These are phyloP conservation scores for Phortica okadai DNA, from an alignment of 2,888 invertebrate genomes.

Conservation along the genomic window DNA sequence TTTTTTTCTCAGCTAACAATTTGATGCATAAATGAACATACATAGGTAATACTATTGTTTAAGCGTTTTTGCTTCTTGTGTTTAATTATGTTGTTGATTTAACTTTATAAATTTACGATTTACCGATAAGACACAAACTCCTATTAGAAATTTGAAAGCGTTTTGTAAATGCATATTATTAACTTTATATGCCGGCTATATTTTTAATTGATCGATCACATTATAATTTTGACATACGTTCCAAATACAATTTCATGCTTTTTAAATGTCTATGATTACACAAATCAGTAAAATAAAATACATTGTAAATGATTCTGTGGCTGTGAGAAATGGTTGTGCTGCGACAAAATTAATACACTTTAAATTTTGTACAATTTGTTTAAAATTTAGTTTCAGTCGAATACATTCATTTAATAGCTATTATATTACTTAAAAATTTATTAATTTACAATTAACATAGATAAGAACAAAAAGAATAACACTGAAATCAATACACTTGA, in stretches of 20 bases:
- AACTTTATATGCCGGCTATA: neutral
- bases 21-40: neutral
- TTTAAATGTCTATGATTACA: too few species aligned
- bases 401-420: conserved; percentile 13
- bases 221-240: neutral
- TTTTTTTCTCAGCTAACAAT: neutral
- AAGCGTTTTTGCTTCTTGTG: neutral
- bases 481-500: neutral
- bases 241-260: too few species aligned
- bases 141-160: neutral
- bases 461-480: neutral
- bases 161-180: neutral
- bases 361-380: conserved; percentile 26
- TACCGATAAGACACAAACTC: neutral
- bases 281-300: too few species aligned
- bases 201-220: neutral
- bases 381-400: conserved; percentile 21
- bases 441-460: conserved; percentile 27
- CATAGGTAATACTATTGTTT: conserved; percentile 24
- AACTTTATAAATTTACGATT: neutral
- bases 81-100: neutral
- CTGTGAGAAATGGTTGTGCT: too few species aligned
- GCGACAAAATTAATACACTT: conserved; percentile 4
- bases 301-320: too few species aligned
- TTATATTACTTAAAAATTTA: conserved; percentile 1